Evolutionary conservation across 2,113 vertebrate species (phyloP), one percentile per base, ranked within the genome.

Genomic region (Crotalus tigris): DNA sequence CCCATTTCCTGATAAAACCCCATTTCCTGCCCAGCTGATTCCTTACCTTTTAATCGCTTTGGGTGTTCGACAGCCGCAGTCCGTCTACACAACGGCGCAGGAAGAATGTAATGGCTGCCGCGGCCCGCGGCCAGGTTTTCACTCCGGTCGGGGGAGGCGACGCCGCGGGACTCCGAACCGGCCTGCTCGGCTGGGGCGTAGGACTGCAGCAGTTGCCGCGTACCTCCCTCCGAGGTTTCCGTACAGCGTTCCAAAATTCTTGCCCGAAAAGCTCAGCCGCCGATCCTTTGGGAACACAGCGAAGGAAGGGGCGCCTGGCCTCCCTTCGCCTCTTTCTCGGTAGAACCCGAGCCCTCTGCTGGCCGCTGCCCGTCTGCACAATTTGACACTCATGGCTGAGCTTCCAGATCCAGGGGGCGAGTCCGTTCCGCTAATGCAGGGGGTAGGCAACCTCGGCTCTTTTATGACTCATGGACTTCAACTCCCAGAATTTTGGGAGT

Each of bases 21-120:
- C 57, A 13, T 51, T 23, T 24, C 10, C 44, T 61, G 44, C 85
- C 15, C 39, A 23, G 10, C 2, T 0, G 4, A 55, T 61, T 59
- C 33, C 85, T 51, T 7, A 21, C 85, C 91, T 51, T 51, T 17
- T n/a, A 4, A n/a, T 11, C n/a, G 90, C 17, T 61, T 15, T 4
- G 21, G 3, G 24, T 46, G 44, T 26, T 51, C 29, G 15, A 1
- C 4, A 39, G n/a, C 24, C 58, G 9, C 7, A 44, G 17, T 8
- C 64, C 23, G 23, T 1, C 21, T 39, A 17, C 49, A 24, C 44
- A n/a, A 11, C 51, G 2, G 23, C 23, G 4, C 21, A 15, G 26
- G 9, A 39, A 5, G 85, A 46, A 29, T 24, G 8, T 89, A 92
- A 92, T 92, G 92, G 92, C 92, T 85, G 88, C 88, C 64, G 87